Percentiles rank a stretch among this genome's conserved stretches.
These are phyloP conservation scores for Deilephila elpenor DNA, from an alignment of 2,888 invertebrate species.

Conservation along the genomic window DNA sequence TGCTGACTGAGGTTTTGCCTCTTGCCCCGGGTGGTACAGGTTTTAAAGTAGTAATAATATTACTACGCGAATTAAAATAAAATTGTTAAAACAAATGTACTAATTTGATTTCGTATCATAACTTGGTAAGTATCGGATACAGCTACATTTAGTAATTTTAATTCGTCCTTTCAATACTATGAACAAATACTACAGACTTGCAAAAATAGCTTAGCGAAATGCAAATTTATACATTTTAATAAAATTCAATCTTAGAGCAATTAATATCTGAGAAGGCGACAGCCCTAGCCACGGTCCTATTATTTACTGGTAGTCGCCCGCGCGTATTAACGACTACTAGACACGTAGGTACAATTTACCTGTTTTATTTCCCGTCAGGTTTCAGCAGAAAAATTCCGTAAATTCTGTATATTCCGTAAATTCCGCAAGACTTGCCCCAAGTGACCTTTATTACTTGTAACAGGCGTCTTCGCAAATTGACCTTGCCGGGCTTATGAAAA, in stretches of 20 bases:
- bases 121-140: no score
- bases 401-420: background rate
- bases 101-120: no score
- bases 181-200: no score
- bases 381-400: background rate
- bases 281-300: slow-evolving; percentile 38
- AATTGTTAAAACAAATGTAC: no score
- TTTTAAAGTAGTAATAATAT: no score
- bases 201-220: no score
- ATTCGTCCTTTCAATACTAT: no score
- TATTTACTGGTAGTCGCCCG: slow-evolving; percentile 44
- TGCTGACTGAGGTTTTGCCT: no score
- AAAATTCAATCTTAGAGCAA: background rate
- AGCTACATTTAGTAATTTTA: no score
- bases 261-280: background rate
- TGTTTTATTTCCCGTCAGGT: slow-evolving; percentile 32
- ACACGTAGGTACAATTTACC: slow-evolving; percentile 39
- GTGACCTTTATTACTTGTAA: slow-evolving; percentile 8
- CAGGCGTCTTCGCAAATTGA: background rate
- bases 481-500: slow-evolving; percentile 14
- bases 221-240: background rate
- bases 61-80: no score
- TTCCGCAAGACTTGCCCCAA: background rate
- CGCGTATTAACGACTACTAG: slow-evolving; percentile 44
- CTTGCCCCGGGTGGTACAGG: no score